Conservation (phyloP, 2,113 vertebrate genomes). For the Catharus minimus region DNA sequence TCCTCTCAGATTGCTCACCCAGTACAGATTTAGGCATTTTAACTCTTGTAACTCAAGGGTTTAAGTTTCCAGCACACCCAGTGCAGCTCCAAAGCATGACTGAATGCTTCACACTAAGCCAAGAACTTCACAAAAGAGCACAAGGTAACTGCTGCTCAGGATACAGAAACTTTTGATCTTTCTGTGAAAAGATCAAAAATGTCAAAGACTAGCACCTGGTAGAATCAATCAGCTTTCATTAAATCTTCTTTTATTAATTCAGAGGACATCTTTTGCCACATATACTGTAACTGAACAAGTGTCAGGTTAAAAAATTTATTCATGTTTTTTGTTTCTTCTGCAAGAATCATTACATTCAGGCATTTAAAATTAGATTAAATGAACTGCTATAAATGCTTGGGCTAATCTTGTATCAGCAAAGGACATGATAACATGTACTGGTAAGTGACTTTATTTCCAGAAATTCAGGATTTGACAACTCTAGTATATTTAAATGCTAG, state of each 20-base stretch:
- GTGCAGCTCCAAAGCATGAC: not conserved
- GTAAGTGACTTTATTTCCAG: not conserved
- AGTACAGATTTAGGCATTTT: not conserved
- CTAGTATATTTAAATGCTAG: not conserved
- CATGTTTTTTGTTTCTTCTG: not conserved
- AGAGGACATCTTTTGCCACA: not conserved
- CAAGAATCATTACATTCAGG: not conserved
- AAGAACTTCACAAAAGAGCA: not conserved
- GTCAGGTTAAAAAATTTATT: not conserved
- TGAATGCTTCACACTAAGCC: not conserved
- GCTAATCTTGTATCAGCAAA: not conserved
- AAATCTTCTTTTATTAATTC: not conserved
- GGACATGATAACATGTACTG: not conserved
- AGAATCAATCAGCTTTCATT: not conserved
- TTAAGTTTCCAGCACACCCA: not conserved
- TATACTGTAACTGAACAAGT: not conserved
- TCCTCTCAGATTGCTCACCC: not conserved
- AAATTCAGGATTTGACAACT: not conserved
- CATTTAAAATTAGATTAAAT: conserved; percentile 8
- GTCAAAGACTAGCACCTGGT: not conserved
- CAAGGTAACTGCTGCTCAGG: not conserved
- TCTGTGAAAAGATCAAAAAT: not conserved
- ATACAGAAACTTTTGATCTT: conserved; percentile 7
- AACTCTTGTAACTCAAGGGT: rapidly evolving
- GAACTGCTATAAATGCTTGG: not conserved